A percentile compares a stretch with the other conserved stretches of the same genome.
Conservation (phyloP, 2,888 invertebrate species). For the Sarcophaga subvicina region DNA sequence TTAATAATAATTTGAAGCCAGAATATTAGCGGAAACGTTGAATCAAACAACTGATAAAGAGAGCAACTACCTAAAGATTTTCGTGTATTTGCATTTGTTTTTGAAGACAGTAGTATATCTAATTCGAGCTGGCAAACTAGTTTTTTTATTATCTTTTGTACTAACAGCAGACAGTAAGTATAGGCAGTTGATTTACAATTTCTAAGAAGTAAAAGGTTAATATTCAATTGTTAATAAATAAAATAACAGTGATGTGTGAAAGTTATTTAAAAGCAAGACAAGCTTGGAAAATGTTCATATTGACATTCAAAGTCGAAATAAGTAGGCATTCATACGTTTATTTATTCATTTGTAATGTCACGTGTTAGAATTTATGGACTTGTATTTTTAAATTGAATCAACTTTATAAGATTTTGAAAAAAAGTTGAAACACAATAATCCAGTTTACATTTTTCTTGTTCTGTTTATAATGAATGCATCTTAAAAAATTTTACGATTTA, state of each 20-base stretch:
- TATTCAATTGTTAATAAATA: background rate
- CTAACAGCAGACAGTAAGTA: background rate
- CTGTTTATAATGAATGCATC: too few species aligned
- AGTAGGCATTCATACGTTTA: background rate
- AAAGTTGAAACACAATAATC: too few species aligned
- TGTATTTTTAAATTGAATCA: too few species aligned
- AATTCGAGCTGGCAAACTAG: background rate
- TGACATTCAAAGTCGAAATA: background rate
- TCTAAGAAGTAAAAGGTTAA: background rate
- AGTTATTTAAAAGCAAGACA: background rate
- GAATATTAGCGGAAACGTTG: too few species aligned
- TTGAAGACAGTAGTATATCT: too few species aligned
- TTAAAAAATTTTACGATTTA: background rate
- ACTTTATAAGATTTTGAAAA: too few species aligned
- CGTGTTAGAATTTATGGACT: constrained; percentile 32
- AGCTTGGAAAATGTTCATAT: background rate
- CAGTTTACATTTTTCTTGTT: too few species aligned
- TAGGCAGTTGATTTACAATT: constrained; percentile 12
- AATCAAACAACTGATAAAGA: too few species aligned
- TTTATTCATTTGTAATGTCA: constrained; percentile 15
- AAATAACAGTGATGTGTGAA: background rate
- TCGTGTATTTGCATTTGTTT: too few species aligned
- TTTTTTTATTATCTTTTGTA: background rate
- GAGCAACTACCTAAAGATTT: too few species aligned
- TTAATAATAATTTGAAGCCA: too few species aligned